These are phyloP conservation scores for Hippocampus zosterae DNA, from an alignment of 2,113 vertebrate genomes.

Conservation along the genomic window DNA sequence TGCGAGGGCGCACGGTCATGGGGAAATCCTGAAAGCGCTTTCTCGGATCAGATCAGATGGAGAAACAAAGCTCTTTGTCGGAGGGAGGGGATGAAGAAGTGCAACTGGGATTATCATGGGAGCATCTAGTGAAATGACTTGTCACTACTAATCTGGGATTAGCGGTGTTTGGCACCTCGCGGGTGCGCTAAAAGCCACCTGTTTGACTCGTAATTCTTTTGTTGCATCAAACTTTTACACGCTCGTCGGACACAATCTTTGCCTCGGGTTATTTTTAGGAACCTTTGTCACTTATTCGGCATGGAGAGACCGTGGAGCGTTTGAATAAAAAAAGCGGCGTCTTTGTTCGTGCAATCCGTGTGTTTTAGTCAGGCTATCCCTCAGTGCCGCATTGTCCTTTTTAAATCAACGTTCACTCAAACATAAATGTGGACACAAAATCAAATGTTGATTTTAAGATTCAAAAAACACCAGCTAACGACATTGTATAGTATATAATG, in stretches of 20 bases:
- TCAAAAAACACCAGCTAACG: too few species aligned
- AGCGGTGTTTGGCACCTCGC: slow-evolving; percentile 46
- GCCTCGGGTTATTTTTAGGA: background rate
- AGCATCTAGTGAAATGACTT: slow-evolving; percentile 51
- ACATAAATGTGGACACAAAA: slow-evolving; percentile 7
- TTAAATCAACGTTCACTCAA: slow-evolving; percentile 19
- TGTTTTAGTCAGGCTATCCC: slow-evolving; percentile 3
- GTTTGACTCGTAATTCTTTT: slow-evolving; percentile 47
- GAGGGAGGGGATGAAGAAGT: slow-evolving; percentile 31
- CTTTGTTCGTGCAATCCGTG: background rate
- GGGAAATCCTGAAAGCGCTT: slow-evolving; percentile 38
- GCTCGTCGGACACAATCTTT: background rate
- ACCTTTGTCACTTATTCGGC: background rate
- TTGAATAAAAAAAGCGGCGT: background rate
- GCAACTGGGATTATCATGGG: slow-evolving; percentile 57
- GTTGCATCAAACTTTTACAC: slow-evolving; percentile 13
- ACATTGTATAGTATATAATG: background rate
- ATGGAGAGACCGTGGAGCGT: background rate
- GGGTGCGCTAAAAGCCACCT: slow-evolving; percentile 64
- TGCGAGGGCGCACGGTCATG: slow-evolving; percentile 34
- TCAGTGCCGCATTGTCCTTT: slow-evolving; percentile 9
- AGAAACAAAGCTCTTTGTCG: slow-evolving; percentile 62
- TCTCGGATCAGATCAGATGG: slow-evolving; percentile 19
- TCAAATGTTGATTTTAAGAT: too few species aligned
- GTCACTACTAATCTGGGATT: slow-evolving; percentile 69